phyloP scores from a whole-genome alignment of 2,888 invertebrate genomes.

The Scaptomyza cyrtandrae region DNA sequence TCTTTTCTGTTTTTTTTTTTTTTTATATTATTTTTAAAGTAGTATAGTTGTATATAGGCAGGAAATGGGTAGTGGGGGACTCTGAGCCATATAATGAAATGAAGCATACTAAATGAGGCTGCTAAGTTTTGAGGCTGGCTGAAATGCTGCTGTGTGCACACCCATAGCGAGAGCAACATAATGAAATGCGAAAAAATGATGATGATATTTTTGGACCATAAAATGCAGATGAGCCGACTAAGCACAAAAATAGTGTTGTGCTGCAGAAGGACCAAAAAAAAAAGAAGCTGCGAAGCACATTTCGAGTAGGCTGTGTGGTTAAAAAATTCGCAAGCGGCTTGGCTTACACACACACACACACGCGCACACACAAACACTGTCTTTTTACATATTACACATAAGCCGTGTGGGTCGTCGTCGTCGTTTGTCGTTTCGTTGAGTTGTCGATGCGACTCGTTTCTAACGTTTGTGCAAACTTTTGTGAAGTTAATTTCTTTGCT shows the following conservation, averaged over 20 bases:
- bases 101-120: constrained; percentile 79
- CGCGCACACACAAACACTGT: too few relatives aligned
- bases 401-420: constrained; percentile 67
- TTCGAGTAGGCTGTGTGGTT: constrained; percentile 49
- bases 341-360: constrained; percentile 23
- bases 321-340: constrained; percentile 32
- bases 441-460: constrained; percentile 28
- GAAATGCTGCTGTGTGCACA: constrained; percentile 23
- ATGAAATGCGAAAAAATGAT: constrained; percentile 81
- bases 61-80: constrained; percentile 11
- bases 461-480: constrained; percentile 58
- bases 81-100: constrained; percentile 69
- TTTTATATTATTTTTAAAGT: constrained; percentile 45
- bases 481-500: constrained; percentile 74
- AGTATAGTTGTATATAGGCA: constrained; percentile 45
- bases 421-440: background rate
- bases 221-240: constrained; percentile 83
- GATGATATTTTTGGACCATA: constrained; percentile 80
- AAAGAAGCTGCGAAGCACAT: constrained; percentile 32
- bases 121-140: constrained; percentile 69
- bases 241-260: constrained; percentile 75
- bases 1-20: constrained; percentile 2
- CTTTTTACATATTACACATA: constrained; percentile 20
- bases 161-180: constrained; percentile 47
- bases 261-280: constrained; percentile 11